Evolutionary conservation across 1,140 invertebrate species (phyloP), one percentile per base, ranked within the genome.

Genomic region (Drosophila melanica): DNA sequence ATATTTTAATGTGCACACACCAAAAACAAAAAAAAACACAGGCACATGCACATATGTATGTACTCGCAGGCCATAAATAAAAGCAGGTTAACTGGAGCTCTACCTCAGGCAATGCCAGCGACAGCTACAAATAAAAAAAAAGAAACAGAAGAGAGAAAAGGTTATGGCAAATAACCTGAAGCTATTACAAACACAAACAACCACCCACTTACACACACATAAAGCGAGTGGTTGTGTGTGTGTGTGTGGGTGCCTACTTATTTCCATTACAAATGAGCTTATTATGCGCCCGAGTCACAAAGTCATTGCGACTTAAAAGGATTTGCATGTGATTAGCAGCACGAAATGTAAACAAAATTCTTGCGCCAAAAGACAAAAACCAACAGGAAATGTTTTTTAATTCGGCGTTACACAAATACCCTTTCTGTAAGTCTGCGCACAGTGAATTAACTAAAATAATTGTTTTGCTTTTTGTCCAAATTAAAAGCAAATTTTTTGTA

Each of bases 301-400:
- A 87, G 84, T 89, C 84, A 87, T 84, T 75, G 84, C 84, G 84
- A 87, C 84, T 87, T 87, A 89, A 87, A 87, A 80, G 84, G 84
- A 87, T 87, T 87, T 87, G 84, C 84, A 87, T 87, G 84, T 87
- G 84, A 87, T 87, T 87, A 87, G 84, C 85, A 84, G 77, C 64
- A 68, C 84, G 50, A 82, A 87, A 82, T 89, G 82, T 87, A 87
- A 87, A 89, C 82, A 87, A 87, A 89, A 89, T 60, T 89, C 79
- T 64, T 73, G 65, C 51, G 71, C 76, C 75, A 76, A 73, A 86
- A 87, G 68, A 84, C 76, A 74, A 82, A 74, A 89, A 67, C 66
- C 35, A 55, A 42, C 55, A 27, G 45, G 54, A 37, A 70, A 45
- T 47, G 0, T 44, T n/a, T 14, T 35, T 11, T 39, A 47, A 12